These are phyloP conservation scores for Formica aserva DNA, from an alignment of 2,888 invertebrate species.

Conservation along the genomic window DNA sequence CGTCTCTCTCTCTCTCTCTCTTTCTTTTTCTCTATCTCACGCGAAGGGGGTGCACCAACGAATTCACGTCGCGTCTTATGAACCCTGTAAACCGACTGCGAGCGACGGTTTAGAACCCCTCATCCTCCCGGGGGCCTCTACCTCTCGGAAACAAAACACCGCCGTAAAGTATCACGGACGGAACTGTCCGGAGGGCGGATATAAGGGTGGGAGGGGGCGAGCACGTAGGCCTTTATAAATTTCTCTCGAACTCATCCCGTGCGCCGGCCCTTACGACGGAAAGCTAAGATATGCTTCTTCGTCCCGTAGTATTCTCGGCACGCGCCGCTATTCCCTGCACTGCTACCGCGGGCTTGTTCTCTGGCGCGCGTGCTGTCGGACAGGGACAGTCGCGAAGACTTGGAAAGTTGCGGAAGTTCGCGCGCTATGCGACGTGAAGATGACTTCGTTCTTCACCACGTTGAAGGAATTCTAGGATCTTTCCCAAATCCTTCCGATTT, in stretches of 20 bases:
- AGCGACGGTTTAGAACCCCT: slow-evolving; percentile 80
- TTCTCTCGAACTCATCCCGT: slow-evolving; percentile 77
- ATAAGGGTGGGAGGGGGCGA: slow-evolving; percentile 11
- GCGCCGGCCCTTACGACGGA: slow-evolving; percentile 45
- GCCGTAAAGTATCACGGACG: slow-evolving; percentile 75
- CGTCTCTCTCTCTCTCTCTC: slow-evolving; percentile 30
- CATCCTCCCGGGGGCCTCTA: slow-evolving; percentile 53
- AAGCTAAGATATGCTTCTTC: slow-evolving; percentile 71
- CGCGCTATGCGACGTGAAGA: slow-evolving; percentile 59
- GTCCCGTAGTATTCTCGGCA: slow-evolving; percentile 80
- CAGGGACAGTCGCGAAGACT: slow-evolving; percentile 61
- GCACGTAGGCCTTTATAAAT: slow-evolving; percentile 84
- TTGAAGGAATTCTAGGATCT: slow-evolving; percentile 48
- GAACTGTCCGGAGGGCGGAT: slow-evolving; percentile 63
- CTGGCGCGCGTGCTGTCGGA: slow-evolving; percentile 58
- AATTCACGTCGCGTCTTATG: slow-evolving; percentile 80
- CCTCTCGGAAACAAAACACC: slow-evolving; percentile 78
- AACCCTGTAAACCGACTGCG: slow-evolving; percentile 82
- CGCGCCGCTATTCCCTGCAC: slow-evolving; percentile 75
- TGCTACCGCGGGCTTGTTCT: slow-evolving; percentile 64
- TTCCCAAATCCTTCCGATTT: neutral
- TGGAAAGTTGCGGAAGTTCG: slow-evolving; percentile 62
- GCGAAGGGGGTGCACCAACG: slow-evolving; percentile 53
- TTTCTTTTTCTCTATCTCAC: neutral
- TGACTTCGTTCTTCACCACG: slow-evolving; percentile 32